Evolutionary conservation across 2,113 vertebrate genomes (phyloP).

Genomic region (Eurystomus gularis): DNA sequence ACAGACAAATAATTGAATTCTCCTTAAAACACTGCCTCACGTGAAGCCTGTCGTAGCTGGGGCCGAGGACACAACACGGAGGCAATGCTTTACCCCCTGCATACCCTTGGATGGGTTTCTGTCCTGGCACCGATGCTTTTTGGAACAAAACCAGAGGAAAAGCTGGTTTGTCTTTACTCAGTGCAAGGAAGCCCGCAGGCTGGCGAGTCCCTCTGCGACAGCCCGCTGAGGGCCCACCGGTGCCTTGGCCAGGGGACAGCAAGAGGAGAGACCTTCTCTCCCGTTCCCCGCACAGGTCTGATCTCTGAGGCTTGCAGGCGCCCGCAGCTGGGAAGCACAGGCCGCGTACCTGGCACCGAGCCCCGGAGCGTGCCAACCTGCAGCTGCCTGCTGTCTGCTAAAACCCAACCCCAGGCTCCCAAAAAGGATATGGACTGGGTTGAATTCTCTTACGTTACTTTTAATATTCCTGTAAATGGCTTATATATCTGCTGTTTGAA

Average conservation of each 20-base stretch:
- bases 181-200: neutral
- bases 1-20: neutral
- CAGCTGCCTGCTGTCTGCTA: neutral
- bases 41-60: neutral
- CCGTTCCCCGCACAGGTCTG: neutral
- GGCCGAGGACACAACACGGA: neutral
- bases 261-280: neutral
- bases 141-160: neutral
- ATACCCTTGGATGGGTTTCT: neutral
- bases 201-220: neutral
- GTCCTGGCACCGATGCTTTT: neutral
- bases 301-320: neutral
- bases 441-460: neutral
- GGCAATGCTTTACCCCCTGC: neutral
- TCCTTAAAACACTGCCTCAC: neutral
- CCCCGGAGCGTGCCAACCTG: neutral
- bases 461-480: constrained; percentile 20
- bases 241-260: neutral
- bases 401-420: neutral
- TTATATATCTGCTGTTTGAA: constrained; percentile 16
- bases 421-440: neutral
- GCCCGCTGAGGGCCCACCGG: neutral
- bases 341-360: neutral
- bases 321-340: neutral
- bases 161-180: neutral